Base-by-base conservation (phyloP, 2,888 invertebrate species). In the Lobophora halterata region DNA sequence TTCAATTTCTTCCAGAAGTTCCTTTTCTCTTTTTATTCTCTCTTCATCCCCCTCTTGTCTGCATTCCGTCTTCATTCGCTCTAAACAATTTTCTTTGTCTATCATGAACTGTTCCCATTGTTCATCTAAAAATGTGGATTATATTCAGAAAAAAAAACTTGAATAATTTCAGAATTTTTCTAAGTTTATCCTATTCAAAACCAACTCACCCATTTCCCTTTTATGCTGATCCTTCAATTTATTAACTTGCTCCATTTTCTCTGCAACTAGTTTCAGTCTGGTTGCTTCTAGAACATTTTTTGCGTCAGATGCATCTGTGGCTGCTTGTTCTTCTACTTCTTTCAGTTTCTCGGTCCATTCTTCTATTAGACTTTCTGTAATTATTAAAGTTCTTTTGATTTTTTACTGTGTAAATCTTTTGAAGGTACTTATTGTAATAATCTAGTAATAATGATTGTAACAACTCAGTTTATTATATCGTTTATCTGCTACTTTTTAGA, bases 61-160 rank as follows among this genome's bases (percentile, higher is more conserved):
- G 58, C 91, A 91, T 56, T 91, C 90, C 33, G 87, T 76, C 75
- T 91, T 91, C 71, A 91, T 88, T 24, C 89, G 70, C 34, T 88
- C 73, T 5, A 92, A 78, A 21, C 91, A 91, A 53, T 78, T 89
- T 61, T 90, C 90, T 60, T 91, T 91, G 65, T 92, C 91, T 29
- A 80, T 74, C 68, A 90, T 89, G 48, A 91, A 88, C 53, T 89
- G 89, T 42, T 90, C 90, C 91, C 91, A 91, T 70, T 91, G 91
- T 2, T 89, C 85, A 52, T 91, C 91, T 92, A 71, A 47, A 75
- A 65, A 1, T n/a, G n/a, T n/a, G n/a, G n/a, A n/a, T n/a, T n/a
- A n/a, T n/a, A n/a, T n/a, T n/a, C n/a, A 29, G 12, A n/a, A 2
- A 13, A 25, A 1, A 10, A 13, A 5, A 13, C n/a, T 23, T 8